Evolutionary conservation across 2,888 invertebrate species (phyloP), one percentile per base, ranked within the genome.

Genomic region (Dryococelus australis): DNA sequence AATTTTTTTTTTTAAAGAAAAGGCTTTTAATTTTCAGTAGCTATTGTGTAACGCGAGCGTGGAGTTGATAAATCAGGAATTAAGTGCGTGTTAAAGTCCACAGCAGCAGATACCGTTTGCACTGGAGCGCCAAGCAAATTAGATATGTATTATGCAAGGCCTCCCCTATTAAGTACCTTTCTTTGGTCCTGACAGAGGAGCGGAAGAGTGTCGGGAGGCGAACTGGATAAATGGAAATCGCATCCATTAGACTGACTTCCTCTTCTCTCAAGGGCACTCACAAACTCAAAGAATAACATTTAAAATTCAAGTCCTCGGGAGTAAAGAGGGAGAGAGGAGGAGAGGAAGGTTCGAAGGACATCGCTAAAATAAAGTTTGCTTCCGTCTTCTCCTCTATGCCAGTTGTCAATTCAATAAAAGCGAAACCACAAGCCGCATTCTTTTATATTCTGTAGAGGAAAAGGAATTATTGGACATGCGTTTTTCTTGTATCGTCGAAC

Each of bases 191-290:
- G 65, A n/a, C 65, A n/a, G 65, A 16, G n/a, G 24, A 24, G n/a
- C 0, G 8, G 65, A 24, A 65, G 65, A 24, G 65, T 1, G n/a
- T 65, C 20, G n/a, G 65, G 24, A n/a, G 24, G 65, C n/a, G 8
- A 8, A 2, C 1, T 0, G 65, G 65, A 65, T 20, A 47, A 65
- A 65, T 65, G 65, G 65, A 65, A 65, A 65, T 65, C 65, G 65
- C 65, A n/a, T 65, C 65, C 65, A 65, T 65, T 65, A 65, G 65
- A 65, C 65, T 65, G 65, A 65, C 65, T 65, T 65, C 65, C 65
- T 65, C 65, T 65, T 16, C n/a, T 65, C 65, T 65, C 65, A 65
- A 65, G 65, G 65, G 65, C n/a, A 65, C 65, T 65, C 24, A 10
- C 65, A 65, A 65, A 65, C 65, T 65, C 65, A 65, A 65, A 65